Conservation (phyloP, 2,888 invertebrate species). For the Hirtodrosophila alboralis region DNA sequence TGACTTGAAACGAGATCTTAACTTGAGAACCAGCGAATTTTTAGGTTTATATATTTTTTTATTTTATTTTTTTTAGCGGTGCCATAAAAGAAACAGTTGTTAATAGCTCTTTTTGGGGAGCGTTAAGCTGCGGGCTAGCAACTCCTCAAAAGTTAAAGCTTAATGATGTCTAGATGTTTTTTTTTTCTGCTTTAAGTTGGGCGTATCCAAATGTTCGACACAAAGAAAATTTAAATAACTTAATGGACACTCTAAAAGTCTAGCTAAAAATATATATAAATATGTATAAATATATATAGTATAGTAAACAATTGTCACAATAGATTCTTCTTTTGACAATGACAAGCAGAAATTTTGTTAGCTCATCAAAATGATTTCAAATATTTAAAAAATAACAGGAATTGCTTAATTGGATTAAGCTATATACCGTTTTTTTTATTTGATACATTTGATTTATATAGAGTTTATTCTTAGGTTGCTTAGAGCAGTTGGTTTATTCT, state of each 20-base stretch:
- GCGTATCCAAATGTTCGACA: slow-evolving; percentile 42
- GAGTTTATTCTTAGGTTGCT: too few relatives aligned
- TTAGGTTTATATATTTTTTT: too few relatives aligned
- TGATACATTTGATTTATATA: not conserved
- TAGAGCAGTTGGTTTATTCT: too few relatives aligned
- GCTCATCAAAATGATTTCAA: slow-evolving; percentile 1
- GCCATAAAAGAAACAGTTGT: slow-evolving; percentile 69
- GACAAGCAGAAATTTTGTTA: slow-evolving; percentile 7
- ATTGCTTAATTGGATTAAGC: not conserved
- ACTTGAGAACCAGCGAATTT: slow-evolving; percentile 34
- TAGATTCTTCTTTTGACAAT: slow-evolving; percentile 9
- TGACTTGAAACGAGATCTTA: slow-evolving; percentile 33
- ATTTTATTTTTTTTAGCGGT: slow-evolving; percentile 73
- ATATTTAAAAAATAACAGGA: slow-evolving; percentile 11
- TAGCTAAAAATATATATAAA: slow-evolving; percentile 21
- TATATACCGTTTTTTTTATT: not conserved
- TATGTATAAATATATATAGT: slow-evolving; percentile 15
- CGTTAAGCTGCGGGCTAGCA: slow-evolving; percentile 11
- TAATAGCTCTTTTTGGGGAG: slow-evolving; percentile 50
- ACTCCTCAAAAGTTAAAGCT: slow-evolving; percentile 19
- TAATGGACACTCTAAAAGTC: slow-evolving; percentile 17
- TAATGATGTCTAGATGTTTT: slow-evolving; percentile 38
- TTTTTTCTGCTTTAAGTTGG: slow-evolving; percentile 39
- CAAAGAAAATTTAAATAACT: slow-evolving; percentile 31
- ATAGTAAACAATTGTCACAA: slow-evolving; percentile 40